Base-by-base conservation (phyloP, 2,113 vertebrate species). In the Tonatia bakeri region DNA sequence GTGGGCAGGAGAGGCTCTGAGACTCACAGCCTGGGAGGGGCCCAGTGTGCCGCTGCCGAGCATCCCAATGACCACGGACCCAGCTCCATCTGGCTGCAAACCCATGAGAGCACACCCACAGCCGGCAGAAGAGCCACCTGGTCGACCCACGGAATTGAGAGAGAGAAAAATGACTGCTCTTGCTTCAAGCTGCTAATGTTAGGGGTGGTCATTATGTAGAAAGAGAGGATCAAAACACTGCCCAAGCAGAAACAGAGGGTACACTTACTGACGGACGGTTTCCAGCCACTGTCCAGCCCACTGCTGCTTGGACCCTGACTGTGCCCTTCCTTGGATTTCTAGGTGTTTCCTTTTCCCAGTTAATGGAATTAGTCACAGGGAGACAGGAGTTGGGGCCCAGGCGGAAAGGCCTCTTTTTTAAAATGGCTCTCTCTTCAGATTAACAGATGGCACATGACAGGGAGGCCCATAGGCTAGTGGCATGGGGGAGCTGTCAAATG, bases 251-350 rank as follows among this genome's bases (percentile, higher is more conserved):
- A 20, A 20, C 28, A 50, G 22, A 43, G 36, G 33, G 22, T 22
- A 16, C 13, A 1, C 9, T 47, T 36, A 4, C 26, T 20, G 15
- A 20, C 52, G 33, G 33, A 5, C 0, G 0, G 26, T n/a, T 31
- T 15, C 75, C 14, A 4, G 19, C 22, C 33, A 10, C 7, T 7
- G 14, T 45, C 24, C 7, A 38, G 69, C 33, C 31, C 54, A 19
- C 17, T 1, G 1, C 43, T 86, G 56, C 56, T 54, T 33, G 45
- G 28, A 24, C 4, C 10, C 0, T 11, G 75, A 19, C 75, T 1
- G 0, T 2, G 0, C 12, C 4, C 43, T 33, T n/a, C 26, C n/a
- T 67, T 22, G 65, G 14, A 36, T 72, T 96, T 70, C 87, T 5
- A 19, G 38, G 7, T 61, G 43, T 65, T 40, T 15, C 36, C 19